These are phyloP conservation scores for Diploscapter pachys DNA, from an alignment of 1,140 invertebrate genomes.

Conservation along the genomic window DNA sequence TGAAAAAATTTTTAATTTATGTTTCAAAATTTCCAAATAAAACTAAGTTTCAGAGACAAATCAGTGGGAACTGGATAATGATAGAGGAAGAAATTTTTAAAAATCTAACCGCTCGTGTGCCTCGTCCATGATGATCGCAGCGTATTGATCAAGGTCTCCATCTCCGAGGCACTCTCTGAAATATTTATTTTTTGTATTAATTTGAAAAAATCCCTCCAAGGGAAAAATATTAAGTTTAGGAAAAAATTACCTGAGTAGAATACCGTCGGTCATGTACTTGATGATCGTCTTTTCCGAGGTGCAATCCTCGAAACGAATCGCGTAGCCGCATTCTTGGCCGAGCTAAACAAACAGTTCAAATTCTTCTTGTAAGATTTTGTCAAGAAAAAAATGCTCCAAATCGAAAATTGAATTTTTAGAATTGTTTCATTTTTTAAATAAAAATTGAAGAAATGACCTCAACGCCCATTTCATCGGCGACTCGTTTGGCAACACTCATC, in stretches of 20 bases:
- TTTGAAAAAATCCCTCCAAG: no score
- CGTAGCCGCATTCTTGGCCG: slow-evolving; percentile 79
- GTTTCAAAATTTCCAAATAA: no score
- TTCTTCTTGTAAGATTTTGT: no score
- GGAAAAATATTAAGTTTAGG: no score
- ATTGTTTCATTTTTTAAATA: neutral
- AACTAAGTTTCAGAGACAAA: no score
- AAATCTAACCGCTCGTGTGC: slow-evolving; percentile 77
- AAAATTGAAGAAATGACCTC: slow-evolving; percentile 61
- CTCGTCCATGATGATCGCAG: slow-evolving; percentile 97
- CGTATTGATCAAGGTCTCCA: slow-evolving; percentile 89
- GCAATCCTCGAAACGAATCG: slow-evolving; percentile 99
- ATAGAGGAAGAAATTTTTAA: no score
- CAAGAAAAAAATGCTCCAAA: no score
- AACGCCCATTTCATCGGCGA: slow-evolving; percentile 93
- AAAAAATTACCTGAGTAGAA: slow-evolving; percentile 68
- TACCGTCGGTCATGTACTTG: slow-evolving; percentile 95
- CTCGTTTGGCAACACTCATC: slow-evolving; percentile 97
- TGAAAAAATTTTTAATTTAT: no score
- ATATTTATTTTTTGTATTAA: no score
- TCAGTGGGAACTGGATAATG: no score
- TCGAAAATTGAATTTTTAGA: neutral
- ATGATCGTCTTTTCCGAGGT: slow-evolving; percentile 69
- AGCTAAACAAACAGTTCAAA: slow-evolving; percentile 60
- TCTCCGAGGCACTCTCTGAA: slow-evolving; percentile 83